phyloP scores from a whole-genome alignment of 1,140 invertebrate genomes.

The Papilio machaon region DNA sequence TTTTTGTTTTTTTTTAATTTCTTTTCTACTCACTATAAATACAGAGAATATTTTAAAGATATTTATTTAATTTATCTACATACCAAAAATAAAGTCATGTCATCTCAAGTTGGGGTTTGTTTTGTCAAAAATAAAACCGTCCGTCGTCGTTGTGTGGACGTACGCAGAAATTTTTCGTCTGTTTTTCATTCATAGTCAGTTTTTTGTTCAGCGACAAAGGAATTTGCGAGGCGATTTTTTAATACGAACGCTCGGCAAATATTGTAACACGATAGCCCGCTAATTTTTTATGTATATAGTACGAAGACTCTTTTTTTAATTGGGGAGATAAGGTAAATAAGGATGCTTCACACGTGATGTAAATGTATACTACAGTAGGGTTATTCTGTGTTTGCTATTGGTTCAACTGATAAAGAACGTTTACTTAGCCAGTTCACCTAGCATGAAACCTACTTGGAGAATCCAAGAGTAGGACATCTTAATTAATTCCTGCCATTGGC shows the following conservation, averaged over 20 bases:
- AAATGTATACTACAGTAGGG: neutral
- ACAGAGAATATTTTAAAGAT: neutral
- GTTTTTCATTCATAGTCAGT: conserved; percentile 22
- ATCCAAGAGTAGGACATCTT: too few relatives aligned
- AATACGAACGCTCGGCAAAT: conserved; percentile 12
- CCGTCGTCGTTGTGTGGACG: neutral
- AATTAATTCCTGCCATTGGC: too few relatives aligned
- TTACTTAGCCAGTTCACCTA: neutral
- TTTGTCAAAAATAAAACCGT: neutral
- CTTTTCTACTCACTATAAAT: neutral
- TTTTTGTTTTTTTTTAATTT: too few relatives aligned
- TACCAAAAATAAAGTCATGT: neutral
- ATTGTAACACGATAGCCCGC: conserved; percentile 13
- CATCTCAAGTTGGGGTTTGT: neutral
- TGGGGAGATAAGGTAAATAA: neutral
- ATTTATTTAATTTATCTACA: neutral
- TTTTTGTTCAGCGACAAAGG: neutral
- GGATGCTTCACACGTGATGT: neutral
- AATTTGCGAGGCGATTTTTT: conserved; percentile 16
- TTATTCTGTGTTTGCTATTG: neutral
- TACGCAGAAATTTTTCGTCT: conserved; percentile 10
- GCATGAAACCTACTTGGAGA: too few relatives aligned
- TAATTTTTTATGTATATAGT: conserved; percentile 19
- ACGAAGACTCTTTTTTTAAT: neutral
- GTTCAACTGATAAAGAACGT: neutral